phyloP scores from a whole-genome alignment of 2,888 invertebrate species.

The Patella pellucida region DNA sequence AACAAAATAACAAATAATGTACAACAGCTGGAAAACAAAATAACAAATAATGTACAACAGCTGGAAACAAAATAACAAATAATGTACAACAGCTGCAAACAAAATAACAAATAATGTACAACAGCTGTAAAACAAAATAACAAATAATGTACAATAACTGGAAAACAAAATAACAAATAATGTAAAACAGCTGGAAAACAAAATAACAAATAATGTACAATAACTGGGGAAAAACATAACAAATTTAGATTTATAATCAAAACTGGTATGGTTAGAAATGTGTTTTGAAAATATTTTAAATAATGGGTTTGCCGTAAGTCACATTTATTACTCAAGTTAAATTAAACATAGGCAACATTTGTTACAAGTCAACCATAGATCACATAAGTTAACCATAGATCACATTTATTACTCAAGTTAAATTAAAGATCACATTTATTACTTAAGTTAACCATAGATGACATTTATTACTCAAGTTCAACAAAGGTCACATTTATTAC shows the following conservation, averaged over 20 bases:
- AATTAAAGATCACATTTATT: no score
- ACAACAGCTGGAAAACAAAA: conserved; percentile 59
- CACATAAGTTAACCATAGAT: no score
- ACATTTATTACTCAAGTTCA: no score
- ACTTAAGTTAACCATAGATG: no score
- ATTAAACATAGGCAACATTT: no score
- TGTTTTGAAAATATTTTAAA: no score
- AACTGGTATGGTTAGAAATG: no score
- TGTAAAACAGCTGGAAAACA: conserved; percentile 59
- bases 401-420: no score
- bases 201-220: conserved; percentile 58
- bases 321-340: no score
- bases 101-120: conserved; percentile 57
- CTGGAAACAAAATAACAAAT: conserved; percentile 59
- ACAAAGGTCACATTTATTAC: no score
- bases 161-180: conserved; percentile 55
- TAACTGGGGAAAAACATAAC: conserved; percentile 42
- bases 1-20: conserved; percentile 58
- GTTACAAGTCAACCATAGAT: no score
- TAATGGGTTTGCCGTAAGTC: no score
- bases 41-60: conserved; percentile 57
- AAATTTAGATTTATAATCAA: background rate
- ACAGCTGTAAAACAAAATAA: conserved; percentile 59
- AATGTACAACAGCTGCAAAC: conserved; percentile 61
- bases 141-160: conserved; percentile 60